Conservation (phyloP, 2,113 vertebrate genomes). For the Myxocyprinus asiaticus region DNA sequence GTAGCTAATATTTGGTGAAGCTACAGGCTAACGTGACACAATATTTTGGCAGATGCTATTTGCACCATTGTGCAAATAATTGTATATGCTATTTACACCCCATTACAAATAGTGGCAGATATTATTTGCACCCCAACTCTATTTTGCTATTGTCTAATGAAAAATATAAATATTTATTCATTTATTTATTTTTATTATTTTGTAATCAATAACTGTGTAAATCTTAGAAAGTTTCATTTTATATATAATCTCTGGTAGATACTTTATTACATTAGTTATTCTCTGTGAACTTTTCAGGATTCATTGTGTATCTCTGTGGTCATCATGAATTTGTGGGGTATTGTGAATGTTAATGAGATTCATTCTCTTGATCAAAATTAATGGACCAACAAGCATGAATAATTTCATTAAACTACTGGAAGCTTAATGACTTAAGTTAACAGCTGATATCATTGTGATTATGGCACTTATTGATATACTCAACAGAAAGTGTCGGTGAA, state of each 20-base stretch:
- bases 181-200: too few relatives aligned
- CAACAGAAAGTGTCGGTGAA: not conserved
- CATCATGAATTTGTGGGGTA: conserved; percentile 9
- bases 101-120: not conserved
- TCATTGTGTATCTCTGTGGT: not conserved
- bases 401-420: conserved; percentile 33
- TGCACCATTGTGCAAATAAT: too few relatives aligned
- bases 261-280: not conserved
- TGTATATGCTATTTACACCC: too few relatives aligned
- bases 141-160: not conserved
- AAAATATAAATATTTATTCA: too few relatives aligned
- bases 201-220: too few relatives aligned
- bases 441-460: conserved; percentile 35
- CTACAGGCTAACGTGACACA: not conserved
- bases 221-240: too few relatives aligned
- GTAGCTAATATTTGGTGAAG: not conserved
- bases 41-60: not conserved
- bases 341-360: too few relatives aligned
- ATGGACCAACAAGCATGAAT: conserved; percentile 25
- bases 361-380: not conserved
- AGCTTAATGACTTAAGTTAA: conserved; percentile 39
- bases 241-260: not conserved
- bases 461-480: not conserved
- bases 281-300: not conserved
- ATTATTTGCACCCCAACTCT: conserved; percentile 28